A percentile compares a stretch with the other conserved stretches of the same genome.
phyloP scores from a whole-genome alignment of 2,888 invertebrate genomes.

The Drosophila peninsularis region DNA sequence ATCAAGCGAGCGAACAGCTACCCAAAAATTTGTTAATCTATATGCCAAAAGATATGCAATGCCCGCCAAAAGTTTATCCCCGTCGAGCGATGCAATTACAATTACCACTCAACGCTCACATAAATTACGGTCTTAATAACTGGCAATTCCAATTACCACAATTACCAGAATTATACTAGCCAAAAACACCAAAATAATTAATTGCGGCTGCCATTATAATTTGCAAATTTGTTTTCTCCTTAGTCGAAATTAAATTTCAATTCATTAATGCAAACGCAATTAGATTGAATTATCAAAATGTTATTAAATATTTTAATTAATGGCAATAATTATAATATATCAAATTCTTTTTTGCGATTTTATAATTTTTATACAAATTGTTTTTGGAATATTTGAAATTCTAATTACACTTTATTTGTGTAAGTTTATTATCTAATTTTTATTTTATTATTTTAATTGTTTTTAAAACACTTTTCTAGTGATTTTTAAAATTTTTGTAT shows the following conservation, averaged over 20 bases:
- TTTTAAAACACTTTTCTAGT: background rate
- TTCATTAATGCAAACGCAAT: background rate
- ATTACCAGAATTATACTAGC: constrained; percentile 6
- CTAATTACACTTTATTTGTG: background rate
- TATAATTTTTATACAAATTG: background rate
- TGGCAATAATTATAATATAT: background rate
- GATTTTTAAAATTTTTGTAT: too few species aligned
- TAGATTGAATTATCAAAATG: background rate
- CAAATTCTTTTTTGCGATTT: background rate
- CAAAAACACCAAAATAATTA: background rate
- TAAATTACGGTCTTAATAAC: constrained; percentile 56
- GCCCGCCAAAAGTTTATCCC: constrained; percentile 13
- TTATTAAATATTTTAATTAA: background rate
- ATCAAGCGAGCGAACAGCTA: constrained; percentile 29
- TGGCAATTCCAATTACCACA: constrained; percentile 13
- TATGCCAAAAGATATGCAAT: constrained; percentile 17
- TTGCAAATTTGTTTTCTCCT: constrained; percentile 5
- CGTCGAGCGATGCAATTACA: constrained; percentile 20
- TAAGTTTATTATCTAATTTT: background rate
- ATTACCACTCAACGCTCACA: constrained; percentile 17
- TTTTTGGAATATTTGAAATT: background rate
- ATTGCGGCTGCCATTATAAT: constrained; percentile 3
- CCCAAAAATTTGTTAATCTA: constrained; percentile 41
- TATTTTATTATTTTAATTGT: background rate
- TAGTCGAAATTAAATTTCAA: constrained; percentile 11